phyloP scores from a whole-genome alignment of 2,888 invertebrate species.

The Drepana falcataria region DNA sequence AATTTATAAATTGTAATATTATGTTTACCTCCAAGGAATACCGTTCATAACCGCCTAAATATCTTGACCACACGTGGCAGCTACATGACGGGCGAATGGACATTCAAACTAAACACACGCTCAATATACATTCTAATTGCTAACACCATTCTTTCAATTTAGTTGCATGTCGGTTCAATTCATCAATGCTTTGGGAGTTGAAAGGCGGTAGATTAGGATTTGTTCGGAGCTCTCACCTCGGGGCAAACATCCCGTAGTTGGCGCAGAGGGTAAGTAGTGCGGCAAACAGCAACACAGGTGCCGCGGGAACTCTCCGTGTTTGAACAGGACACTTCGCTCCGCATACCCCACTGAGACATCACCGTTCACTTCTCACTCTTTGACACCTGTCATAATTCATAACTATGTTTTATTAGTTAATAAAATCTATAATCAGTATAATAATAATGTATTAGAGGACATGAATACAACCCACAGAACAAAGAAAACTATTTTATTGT shows the following conservation, averaged over 20 bases:
- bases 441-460: too few relatives aligned
- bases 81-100: background rate
- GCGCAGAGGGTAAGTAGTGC: conserved; percentile 67
- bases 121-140: conserved; percentile 4
- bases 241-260: conserved; percentile 58
- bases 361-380: conserved; percentile 23
- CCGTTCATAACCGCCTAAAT: background rate
- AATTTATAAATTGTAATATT: too few relatives aligned
- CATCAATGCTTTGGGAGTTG: conserved; percentile 32
- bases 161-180: conserved; percentile 22
- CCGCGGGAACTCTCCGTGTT: conserved; percentile 56
- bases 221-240: conserved; percentile 51
- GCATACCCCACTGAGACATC: conserved; percentile 10
- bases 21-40: background rate
- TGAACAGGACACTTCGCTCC: conserved; percentile 49
- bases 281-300: conserved; percentile 69
- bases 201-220: conserved; percentile 63
- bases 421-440: conserved; percentile 5
- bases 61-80: background rate
- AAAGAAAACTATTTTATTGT: too few relatives aligned
- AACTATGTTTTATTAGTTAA: conserved; percentile 28
- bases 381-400: conserved; percentile 34
- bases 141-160: conserved; percentile 23
- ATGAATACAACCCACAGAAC: too few relatives aligned
- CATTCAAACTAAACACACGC: background rate